These are phyloP conservation scores for Forficula auricularia DNA, from an alignment of 1,140 invertebrate genomes.

Conservation along the genomic window DNA sequence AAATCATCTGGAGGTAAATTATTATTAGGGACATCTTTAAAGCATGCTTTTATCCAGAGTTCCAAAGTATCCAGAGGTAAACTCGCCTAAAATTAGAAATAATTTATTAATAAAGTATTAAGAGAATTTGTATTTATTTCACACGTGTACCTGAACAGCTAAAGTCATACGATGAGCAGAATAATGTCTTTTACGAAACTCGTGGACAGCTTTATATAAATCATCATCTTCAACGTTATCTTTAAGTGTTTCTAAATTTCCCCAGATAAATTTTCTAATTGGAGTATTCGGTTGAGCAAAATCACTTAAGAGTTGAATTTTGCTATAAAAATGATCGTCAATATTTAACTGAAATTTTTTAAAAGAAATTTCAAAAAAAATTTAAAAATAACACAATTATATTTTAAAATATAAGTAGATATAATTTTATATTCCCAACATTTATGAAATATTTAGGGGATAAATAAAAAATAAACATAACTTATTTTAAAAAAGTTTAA, in stretches of 20 bases:
- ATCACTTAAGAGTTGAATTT: constrained; percentile 52
- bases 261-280: constrained; percentile 64
- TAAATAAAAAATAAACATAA: too few species aligned
- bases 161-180: constrained; percentile 78
- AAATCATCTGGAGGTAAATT: constrained; percentile 39
- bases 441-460: too few species aligned
- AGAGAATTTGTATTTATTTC: too few species aligned
- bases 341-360: too few species aligned
- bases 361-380: too few species aligned
- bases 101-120: too few species aligned
- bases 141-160: constrained; percentile 41
- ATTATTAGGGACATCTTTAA: constrained; percentile 46
- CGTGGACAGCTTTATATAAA: constrained; percentile 46
- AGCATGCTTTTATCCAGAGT: constrained; percentile 40
- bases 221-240: constrained; percentile 44
- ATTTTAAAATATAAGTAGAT: too few species aligned
- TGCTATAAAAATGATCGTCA: constrained; percentile 42
- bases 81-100: constrained; percentile 36
- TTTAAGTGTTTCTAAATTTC: constrained; percentile 59
- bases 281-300: constrained; percentile 51
- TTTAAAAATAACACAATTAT: too few species aligned
- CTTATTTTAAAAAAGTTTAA: too few species aligned
- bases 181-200: constrained; percentile 68
- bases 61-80: constrained; percentile 58
- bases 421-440: too few species aligned